Evolutionary conservation across 2,888 invertebrate species (phyloP).

Genomic region (Lepeophtheirus nordmannii): DNA sequence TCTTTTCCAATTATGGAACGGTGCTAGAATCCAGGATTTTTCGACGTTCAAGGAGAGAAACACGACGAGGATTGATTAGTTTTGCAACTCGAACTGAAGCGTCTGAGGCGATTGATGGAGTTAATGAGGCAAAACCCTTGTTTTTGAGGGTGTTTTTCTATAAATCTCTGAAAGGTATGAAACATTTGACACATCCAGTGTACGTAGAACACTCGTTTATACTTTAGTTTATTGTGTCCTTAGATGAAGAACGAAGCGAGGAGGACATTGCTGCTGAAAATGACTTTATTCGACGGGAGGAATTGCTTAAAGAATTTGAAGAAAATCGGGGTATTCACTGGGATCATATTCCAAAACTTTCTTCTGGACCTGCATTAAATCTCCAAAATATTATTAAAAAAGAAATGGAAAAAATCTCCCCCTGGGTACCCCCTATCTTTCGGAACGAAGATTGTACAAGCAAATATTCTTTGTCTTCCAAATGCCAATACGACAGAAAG

Average conservation of each 20-base stretch:
- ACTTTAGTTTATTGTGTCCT: too few species aligned
- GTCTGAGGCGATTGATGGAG: too few species aligned
- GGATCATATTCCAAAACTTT: neutral
- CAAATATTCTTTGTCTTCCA: neutral
- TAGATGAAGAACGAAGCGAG: neutral
- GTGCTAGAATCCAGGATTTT: too few species aligned
- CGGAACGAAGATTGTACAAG: neutral
- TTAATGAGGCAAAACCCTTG: too few species aligned
- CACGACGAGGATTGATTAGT: too few species aligned
- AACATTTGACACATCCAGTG: too few species aligned
- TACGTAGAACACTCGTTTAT: too few species aligned
- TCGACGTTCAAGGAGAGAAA: too few species aligned
- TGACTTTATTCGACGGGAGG: neutral
- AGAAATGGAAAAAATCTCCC: neutral
- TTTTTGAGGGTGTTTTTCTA: too few species aligned
- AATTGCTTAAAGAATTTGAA: neutral
- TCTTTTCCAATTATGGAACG: too few species aligned
- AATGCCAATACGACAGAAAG: neutral
- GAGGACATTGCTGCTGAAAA: neutral
- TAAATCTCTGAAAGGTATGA: too few species aligned
- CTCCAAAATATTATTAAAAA: neutral
- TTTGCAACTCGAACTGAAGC: too few species aligned
- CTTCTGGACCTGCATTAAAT: neutral
- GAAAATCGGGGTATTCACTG: constrained; percentile 3
- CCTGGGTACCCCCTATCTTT: neutral